Evolutionary conservation across 2,113 vertebrate genomes (phyloP).

Genomic region (Alexandromys fortis): DNA sequence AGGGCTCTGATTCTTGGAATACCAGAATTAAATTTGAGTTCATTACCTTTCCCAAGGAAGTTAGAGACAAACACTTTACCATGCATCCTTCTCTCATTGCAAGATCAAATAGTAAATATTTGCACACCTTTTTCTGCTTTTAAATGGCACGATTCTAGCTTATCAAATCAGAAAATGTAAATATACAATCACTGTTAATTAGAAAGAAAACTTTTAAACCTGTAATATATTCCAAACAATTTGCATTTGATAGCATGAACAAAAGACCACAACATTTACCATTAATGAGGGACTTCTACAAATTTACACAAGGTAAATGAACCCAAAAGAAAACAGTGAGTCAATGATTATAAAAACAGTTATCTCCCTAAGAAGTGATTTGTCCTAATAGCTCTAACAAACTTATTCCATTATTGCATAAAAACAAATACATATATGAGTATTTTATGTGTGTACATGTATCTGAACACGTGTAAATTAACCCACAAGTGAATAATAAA

Average conservation of each 20-base stretch:
- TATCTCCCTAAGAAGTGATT: conserved; percentile 8
- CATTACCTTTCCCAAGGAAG: neutral
- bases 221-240: conserved; percentile 56
- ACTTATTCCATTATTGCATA: neutral
- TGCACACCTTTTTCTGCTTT: conserved; percentile 30
- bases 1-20: neutral
- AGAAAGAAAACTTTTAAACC: conserved; percentile 52
- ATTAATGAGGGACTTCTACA: conserved; percentile 48
- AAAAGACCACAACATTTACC: conserved; percentile 56
- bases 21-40: conserved; percentile 19
- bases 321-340: conserved; percentile 53
- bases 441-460: neutral
- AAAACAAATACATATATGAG: neutral
- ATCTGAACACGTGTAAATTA: neutral
- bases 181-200: conserved; percentile 50
- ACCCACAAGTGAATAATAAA: neutral
- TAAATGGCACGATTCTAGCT: conserved; percentile 26
- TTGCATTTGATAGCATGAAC: conserved; percentile 16
- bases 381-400: neutral
- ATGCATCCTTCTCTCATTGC: conserved; percentile 8
- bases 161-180: conserved; percentile 60
- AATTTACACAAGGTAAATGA: conserved; percentile 70
- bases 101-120: conserved; percentile 52
- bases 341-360: conserved; percentile 65
- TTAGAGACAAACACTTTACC: conserved; percentile 25